Percentiles rank a stretch among this genome's conserved stretches.
Evolutionary conservation across 2,888 invertebrate genomes (phyloP).

Genomic region (Diarsia brunnea): DNA sequence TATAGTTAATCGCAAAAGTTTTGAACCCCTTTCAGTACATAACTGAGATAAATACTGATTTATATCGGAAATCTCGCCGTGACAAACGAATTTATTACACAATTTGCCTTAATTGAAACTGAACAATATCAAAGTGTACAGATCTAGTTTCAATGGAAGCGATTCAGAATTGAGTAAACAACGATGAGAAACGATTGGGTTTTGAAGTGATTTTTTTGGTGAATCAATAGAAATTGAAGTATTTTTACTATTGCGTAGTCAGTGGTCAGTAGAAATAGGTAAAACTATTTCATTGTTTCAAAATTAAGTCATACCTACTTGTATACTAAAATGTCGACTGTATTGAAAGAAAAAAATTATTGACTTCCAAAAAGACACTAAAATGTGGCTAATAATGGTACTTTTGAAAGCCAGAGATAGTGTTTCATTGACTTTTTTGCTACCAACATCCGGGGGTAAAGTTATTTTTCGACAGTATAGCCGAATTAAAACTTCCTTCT

Average conservation of each 20-base stretch:
- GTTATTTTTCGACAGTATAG: no score
- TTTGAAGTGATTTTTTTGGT: constrained; percentile 1
- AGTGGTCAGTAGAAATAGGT: background rate
- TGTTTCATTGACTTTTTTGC: no score
- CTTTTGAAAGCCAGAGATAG: no score
- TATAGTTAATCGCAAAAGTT: constrained; percentile 54
- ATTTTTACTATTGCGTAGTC: background rate
- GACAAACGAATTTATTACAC: constrained; percentile 72
- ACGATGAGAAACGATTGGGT: background rate
- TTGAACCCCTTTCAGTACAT: constrained; percentile 21
- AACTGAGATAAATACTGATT: constrained; percentile 70
- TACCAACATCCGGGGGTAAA: no score
- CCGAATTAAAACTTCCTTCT: no score
- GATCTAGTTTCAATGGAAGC: constrained; percentile 37
- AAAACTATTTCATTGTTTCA: background rate
- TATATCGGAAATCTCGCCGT: constrained; percentile 66
- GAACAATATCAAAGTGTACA: constrained; percentile 61
- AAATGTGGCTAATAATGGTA: no score
- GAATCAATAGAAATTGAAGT: background rate
- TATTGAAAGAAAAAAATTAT: no score
- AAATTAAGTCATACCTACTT: background rate
- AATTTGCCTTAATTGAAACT: constrained; percentile 70
- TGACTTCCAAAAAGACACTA: no score
- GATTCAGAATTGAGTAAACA: constrained; percentile 19
- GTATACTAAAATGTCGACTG: no score